Evolutionary conservation across 2,113 vertebrate species (phyloP).

Genomic region (Cercocebus atys): DNA sequence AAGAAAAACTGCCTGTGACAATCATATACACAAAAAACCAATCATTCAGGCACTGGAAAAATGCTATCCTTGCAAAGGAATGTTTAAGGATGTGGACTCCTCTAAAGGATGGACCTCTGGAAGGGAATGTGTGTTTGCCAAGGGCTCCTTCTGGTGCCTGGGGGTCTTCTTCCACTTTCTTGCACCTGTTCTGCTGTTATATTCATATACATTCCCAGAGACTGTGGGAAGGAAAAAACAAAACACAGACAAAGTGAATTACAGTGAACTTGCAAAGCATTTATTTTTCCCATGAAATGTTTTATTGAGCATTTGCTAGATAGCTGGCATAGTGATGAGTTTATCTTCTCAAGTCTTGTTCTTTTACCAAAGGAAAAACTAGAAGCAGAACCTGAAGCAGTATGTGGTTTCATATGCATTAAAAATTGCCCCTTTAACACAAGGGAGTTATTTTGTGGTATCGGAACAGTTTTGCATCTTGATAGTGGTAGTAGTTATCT

Average conservation of each 20-base stretch:
- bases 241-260: neutral
- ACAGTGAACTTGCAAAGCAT: neutral
- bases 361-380: neutral
- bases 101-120: neutral
- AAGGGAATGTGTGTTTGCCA: neutral
- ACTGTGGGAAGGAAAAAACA: slow-evolving; percentile 10
- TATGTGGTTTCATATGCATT: neutral
- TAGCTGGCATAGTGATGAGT: too few relatives aligned
- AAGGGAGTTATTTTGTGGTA: neutral
- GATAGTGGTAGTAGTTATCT: neutral
- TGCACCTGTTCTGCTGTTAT: slow-evolving; percentile 61
- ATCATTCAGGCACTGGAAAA: neutral
- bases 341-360: neutral
- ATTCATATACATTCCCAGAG: slow-evolving; percentile 56
- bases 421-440: neutral
- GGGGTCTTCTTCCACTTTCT: slow-evolving; percentile 51
- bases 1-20: neutral
- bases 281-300: neutral
- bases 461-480: neutral
- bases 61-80: neutral
- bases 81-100: neutral
- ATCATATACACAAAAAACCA: neutral
- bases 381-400: neutral
- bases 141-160: neutral
- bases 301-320: neutral